A percentile compares a stretch with the other conserved stretches of the same genome.
Conservation (phyloP, 2,888 invertebrate species). For the Leptinotarsa peninsularis region DNA sequence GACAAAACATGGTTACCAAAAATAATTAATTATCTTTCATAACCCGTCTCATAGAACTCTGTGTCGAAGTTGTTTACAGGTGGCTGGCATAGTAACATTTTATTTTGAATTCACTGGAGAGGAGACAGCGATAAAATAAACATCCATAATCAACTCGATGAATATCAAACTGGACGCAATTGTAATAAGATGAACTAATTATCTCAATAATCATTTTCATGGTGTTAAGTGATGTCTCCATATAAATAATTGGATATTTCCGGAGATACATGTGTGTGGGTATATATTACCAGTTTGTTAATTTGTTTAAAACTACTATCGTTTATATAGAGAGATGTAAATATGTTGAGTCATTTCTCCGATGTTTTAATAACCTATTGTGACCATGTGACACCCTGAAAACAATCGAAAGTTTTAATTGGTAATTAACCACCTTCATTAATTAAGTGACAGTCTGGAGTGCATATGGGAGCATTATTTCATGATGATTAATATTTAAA, state of each 20-base stretch:
- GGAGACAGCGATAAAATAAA: neutral
- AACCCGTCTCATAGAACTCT: neutral
- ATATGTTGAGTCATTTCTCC: slow-evolving; percentile 39
- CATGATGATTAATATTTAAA: slow-evolving; percentile 44
- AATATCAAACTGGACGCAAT: slow-evolving; percentile 36
- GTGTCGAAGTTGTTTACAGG: neutral
- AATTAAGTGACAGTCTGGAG: slow-evolving; percentile 39
- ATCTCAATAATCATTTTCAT: slow-evolving; percentile 42
- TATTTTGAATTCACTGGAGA: neutral
- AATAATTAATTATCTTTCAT: neutral
- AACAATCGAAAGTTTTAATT: slow-evolving; percentile 49
- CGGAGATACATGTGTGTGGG: slow-evolving; percentile 51
- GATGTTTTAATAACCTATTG: slow-evolving; percentile 27
- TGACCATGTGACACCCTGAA: slow-evolving; percentile 38
- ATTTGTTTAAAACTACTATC: slow-evolving; percentile 49
- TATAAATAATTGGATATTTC: slow-evolving; percentile 59
- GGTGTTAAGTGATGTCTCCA: slow-evolving; percentile 60
- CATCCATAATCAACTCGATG: slow-evolving; percentile 27
- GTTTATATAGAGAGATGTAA: slow-evolving; percentile 39
- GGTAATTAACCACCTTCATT: slow-evolving; percentile 46
- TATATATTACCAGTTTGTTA: slow-evolving; percentile 52
- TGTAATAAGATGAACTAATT: slow-evolving; percentile 50
- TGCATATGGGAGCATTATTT: slow-evolving; percentile 48
- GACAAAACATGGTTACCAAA: too few species aligned
- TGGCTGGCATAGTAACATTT: neutral